Evolutionary conservation across 2,888 invertebrate genomes (phyloP).

Genomic region (Epicampocera succincta): DNA sequence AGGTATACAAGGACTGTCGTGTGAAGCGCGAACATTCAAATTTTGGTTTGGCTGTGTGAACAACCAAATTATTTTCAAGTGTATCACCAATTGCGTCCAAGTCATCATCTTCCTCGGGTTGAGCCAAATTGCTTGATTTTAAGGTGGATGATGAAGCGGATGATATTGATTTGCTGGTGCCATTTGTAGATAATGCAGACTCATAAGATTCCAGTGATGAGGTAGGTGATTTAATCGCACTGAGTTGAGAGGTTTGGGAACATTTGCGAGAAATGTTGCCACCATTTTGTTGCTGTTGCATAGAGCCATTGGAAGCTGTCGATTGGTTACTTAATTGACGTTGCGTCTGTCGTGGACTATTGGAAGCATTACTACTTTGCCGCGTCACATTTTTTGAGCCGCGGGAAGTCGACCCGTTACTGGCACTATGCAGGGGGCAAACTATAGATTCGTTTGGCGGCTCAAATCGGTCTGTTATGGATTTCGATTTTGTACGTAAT

Average conservation of each 20-base stretch:
- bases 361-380: constrained; percentile 63
- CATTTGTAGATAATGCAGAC: constrained; percentile 73
- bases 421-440: constrained; percentile 76
- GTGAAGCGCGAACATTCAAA: constrained; percentile 83
- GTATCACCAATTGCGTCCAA: constrained; percentile 70
- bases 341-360: constrained; percentile 71
- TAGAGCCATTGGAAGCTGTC: constrained; percentile 51
- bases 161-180: constrained; percentile 71
- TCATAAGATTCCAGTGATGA: constrained; percentile 78
- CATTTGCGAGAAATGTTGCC: constrained; percentile 76
- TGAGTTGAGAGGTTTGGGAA: constrained; percentile 75
- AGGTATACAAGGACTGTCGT: constrained; percentile 86
- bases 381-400: constrained; percentile 67
- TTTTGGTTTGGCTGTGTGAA: constrained; percentile 68
- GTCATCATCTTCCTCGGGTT: constrained; percentile 77
- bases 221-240: constrained; percentile 72
- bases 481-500: constrained; percentile 88
- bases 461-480: constrained; percentile 79
- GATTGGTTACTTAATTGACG: constrained; percentile 74
- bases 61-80: constrained; percentile 55
- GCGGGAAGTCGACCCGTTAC: constrained; percentile 64
- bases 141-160: constrained; percentile 75
- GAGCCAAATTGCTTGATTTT: constrained; percentile 77
- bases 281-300: constrained; percentile 70
- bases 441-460: constrained; percentile 78